These are phyloP conservation scores for Atrina japonica DNA, from an alignment of 2,888 invertebrate species.

Conservation along the genomic window DNA sequence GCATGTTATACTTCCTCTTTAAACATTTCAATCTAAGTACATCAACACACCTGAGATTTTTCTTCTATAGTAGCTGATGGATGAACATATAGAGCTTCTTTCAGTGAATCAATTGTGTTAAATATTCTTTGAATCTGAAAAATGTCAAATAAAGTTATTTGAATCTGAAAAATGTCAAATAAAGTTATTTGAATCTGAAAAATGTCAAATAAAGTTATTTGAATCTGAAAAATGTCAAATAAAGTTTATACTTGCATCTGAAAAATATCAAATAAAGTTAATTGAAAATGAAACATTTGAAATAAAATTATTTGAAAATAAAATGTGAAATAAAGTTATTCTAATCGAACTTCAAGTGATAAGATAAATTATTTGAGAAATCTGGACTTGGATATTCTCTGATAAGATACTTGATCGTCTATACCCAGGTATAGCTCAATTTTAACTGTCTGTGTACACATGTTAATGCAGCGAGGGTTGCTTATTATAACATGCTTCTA, in stretches of 20 bases:
- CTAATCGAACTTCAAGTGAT: too few species aligned
- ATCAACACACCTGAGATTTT: constrained; percentile 68
- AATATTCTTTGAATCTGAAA: constrained; percentile 63
- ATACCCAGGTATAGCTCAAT: too few species aligned
- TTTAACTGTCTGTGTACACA: too few species aligned
- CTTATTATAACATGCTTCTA: too few species aligned
- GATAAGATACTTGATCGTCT: too few species aligned
- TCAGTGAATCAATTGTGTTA: constrained; percentile 42
- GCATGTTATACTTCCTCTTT: too few species aligned
- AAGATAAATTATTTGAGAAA: too few species aligned
- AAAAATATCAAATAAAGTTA: constrained; percentile 51
- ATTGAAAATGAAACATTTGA: constrained; percentile 59
- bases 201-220: constrained; percentile 49
- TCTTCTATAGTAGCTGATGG: constrained; percentile 63
- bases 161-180: constrained; percentile 61
- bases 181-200: constrained; percentile 62
- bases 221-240: constrained; percentile 61
- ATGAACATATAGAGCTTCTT: constrained; percentile 58
- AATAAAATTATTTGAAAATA: constrained; percentile 64
- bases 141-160: constrained; percentile 49
- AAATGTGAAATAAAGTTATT: too few species aligned
- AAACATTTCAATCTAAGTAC: too few species aligned
- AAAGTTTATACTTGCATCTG: too few species aligned
- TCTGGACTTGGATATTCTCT: too few species aligned
- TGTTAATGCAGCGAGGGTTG: too few species aligned